Evolutionary conservation across 2,113 vertebrate genomes (phyloP).

Genomic region (Brachyhypopomus occidentalis): DNA sequence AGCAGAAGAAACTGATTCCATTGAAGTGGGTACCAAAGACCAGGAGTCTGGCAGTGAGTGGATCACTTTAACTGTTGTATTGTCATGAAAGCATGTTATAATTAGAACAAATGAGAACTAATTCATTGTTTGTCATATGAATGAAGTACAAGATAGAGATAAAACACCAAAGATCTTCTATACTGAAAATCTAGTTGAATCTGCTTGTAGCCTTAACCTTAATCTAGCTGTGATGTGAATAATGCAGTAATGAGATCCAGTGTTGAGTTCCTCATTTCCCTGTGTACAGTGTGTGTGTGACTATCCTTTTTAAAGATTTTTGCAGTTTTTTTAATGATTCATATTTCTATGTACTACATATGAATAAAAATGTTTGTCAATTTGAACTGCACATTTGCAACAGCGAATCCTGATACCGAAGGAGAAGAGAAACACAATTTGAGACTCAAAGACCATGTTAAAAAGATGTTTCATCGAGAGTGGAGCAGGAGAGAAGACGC

Average conservation of each 20-base stretch:
- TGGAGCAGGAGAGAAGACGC: conserved; percentile 23
- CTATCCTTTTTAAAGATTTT: too few species aligned
- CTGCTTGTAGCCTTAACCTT: too few species aligned
- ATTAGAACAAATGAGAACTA: neutral
- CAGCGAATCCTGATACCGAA: neutral
- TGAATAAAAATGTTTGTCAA: conserved; percentile 65
- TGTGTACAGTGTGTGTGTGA: too few species aligned
- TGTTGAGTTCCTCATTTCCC: too few species aligned
- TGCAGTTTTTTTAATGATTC: too few species aligned
- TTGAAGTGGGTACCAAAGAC: neutral
- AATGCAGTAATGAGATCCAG: too few species aligned
- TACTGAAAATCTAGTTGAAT: too few species aligned
- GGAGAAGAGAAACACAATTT: neutral
- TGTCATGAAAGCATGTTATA: neutral
- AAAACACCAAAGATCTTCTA: too few species aligned
- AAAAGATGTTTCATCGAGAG: neutral
- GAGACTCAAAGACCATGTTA: conserved; percentile 8
- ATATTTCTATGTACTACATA: neutral
- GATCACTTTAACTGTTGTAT: neutral
- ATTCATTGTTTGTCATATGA: neutral
- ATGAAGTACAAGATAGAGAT: neutral
- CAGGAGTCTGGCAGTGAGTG: neutral
- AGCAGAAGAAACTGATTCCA: neutral
- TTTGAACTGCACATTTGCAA: conserved; percentile 51
- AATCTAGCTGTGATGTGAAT: too few species aligned